Conservation (phyloP, 23 tunicate genomes). For the Oikopleura dioica region DNA sequence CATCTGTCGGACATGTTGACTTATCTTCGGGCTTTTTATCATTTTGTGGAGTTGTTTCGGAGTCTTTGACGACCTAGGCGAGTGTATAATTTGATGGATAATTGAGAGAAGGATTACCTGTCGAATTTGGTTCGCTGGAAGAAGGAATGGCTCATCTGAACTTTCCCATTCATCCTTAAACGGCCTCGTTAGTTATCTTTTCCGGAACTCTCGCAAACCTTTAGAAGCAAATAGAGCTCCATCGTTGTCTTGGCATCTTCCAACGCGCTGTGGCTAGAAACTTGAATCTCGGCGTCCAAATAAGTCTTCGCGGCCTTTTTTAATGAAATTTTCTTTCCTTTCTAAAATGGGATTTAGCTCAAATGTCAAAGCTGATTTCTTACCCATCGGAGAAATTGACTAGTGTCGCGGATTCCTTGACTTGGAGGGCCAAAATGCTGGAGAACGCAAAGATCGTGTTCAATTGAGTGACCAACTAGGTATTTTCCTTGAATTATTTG, state of each 20-base stretch:
- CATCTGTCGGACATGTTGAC: too few species aligned
- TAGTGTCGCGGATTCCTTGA: slow-evolving; percentile 9
- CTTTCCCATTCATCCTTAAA: not conserved
- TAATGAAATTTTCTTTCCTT: not conserved
- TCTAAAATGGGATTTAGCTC: too few species aligned
- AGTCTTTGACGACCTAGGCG: too few species aligned
- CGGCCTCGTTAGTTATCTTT: too few species aligned
- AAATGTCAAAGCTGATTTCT: too few species aligned
- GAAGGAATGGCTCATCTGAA: not conserved
- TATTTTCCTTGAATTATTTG: slow-evolving; percentile 8
- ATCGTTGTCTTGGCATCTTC: not conserved
- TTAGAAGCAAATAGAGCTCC: not conserved
- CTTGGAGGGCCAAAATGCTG: slow-evolving; percentile 8
- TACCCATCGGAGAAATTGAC: slow-evolving; percentile 8
- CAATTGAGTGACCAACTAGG: not conserved
- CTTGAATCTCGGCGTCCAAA: not conserved
- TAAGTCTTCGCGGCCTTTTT: not conserved
- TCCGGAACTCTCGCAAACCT: too few species aligned
- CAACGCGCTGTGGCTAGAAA: not conserved
- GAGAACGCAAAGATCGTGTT: slow-evolving; percentile 2
- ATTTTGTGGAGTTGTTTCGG: too few species aligned
- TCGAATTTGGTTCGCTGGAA: not conserved
- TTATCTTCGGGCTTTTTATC: too few species aligned
- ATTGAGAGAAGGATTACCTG: too few species aligned
- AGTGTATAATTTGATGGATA: too few species aligned